Conservation (phyloP, 2,113 vertebrate genomes). For the Antechinus stuartii region DNA sequence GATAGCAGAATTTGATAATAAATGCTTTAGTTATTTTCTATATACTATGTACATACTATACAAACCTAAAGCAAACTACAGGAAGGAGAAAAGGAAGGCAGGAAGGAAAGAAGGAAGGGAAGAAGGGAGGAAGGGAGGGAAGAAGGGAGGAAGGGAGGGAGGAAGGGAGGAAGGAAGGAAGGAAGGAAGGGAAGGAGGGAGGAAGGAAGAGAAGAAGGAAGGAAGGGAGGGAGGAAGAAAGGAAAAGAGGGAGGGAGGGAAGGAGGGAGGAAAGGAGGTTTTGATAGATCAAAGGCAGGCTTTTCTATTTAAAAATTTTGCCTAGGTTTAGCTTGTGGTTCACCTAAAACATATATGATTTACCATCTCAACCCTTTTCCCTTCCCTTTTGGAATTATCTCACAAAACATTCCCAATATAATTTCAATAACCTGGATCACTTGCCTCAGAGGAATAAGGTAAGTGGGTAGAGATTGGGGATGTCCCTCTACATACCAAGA, state of each 20-base stretch:
- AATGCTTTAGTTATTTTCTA: too few species aligned
- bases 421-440: background rate
- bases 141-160: background rate
- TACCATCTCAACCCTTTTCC: background rate
- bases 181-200: too few species aligned
- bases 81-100: background rate
- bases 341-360: background rate
- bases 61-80: too few species aligned
- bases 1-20: too few species aligned
- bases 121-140: background rate
- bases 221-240: fast-evolving
- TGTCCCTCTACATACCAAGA: background rate
- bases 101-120: too few species aligned
- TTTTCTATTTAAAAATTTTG: background rate
- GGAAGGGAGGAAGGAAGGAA: too few species aligned
- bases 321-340: background rate
- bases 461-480: background rate
- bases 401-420: background rate
- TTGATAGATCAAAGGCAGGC: background rate
- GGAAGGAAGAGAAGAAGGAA: too few species aligned
- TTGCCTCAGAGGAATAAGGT: background rate
- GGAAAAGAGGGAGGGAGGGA: fast-evolving
- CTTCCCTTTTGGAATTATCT: background rate
- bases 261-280: background rate
- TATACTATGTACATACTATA: too few species aligned